Base-by-base conservation (phyloP, 1,140 invertebrate genomes). In the Whitmania pigra region DNA sequence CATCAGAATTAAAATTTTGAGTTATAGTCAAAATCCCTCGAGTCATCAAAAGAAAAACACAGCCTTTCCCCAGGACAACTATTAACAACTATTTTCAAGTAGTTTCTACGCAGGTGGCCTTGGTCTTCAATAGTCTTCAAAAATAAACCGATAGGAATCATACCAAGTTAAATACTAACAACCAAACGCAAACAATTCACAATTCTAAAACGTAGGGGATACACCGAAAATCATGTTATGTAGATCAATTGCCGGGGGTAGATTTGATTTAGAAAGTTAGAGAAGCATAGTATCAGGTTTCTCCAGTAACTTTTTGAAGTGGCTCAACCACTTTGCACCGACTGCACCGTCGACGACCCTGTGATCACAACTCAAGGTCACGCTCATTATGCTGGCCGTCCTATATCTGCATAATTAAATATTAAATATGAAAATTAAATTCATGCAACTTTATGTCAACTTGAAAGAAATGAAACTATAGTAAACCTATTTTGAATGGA, bases 311-410 rank as follows among this genome's bases (percentile, higher is more conserved):
- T 82, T 82, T 73, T 85, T 86, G 80, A 89, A 89, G 73, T 87
- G 83, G 36, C 83, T 77, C 67, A 89, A 78, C 88, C 88, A 89
- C 74, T 87, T 82, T 3, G 88, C 88, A 36, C 88, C 88, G 20
- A 89, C 87, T 31, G 88, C 88, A 5, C 88, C 88, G 79, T 89
- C 88, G 17, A 89, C 87, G n/a, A 88, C 87, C 53, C 88, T 80
- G 76, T 89, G 88, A 78, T 89, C 88, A 81, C 88, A 88, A 76
- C 87, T 88, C 49, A 89, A 75, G 0, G 88, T 89, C 6, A 88
- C 88, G 43, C 81, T 84, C 86, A 89, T 86, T 18, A 87, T 80
- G 71, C 83, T 84, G 0, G 84, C 83, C 27, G 79, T 75, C 63
- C 80, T 78, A 76, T 82, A 85, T 43, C 86, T 86, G 77, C 66